Evolutionary conservation across 2,113 vertebrate species (phyloP).

Genomic region (Harpagus bidentatus): DNA sequence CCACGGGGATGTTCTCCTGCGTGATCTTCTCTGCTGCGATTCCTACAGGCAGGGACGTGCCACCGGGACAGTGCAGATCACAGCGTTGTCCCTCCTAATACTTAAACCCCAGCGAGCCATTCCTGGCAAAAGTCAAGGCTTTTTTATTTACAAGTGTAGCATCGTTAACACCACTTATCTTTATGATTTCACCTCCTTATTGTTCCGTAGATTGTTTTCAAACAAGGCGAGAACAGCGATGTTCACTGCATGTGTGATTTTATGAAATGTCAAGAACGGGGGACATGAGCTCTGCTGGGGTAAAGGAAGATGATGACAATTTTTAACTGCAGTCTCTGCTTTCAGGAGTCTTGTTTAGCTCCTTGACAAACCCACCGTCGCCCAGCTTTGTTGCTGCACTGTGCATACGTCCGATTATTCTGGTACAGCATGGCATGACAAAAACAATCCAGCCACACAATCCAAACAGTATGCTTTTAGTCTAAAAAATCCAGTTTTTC

Average conservation of each 20-base stretch:
- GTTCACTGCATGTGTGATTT: neutral
- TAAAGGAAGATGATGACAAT: neutral
- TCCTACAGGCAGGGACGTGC: neutral
- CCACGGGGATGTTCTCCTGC: neutral
- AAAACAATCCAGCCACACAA: neutral
- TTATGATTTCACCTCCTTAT: neutral
- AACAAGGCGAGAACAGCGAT: neutral
- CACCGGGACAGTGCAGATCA: neutral
- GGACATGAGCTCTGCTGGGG: neutral
- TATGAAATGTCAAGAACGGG: slow-evolving; percentile 1
- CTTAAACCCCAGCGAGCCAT: neutral
- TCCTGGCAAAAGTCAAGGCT: neutral
- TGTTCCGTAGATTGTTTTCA: slow-evolving; percentile 27
- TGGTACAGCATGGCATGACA: neutral
- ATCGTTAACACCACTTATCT: neutral
- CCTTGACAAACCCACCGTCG: neutral
- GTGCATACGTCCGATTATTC: neutral
- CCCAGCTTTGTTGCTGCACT: neutral
- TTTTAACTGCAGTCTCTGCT: neutral
- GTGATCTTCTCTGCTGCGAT: neutral
- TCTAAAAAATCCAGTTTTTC: neutral
- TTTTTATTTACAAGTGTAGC: neutral
- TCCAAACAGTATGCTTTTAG: neutral
- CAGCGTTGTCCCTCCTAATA: neutral
- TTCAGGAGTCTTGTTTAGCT: neutral